Evolutionary conservation across 2,113 vertebrate species (phyloP), one percentile per base, ranked within the genome.

Genomic region (Lagenorhynchus albirostris): DNA sequence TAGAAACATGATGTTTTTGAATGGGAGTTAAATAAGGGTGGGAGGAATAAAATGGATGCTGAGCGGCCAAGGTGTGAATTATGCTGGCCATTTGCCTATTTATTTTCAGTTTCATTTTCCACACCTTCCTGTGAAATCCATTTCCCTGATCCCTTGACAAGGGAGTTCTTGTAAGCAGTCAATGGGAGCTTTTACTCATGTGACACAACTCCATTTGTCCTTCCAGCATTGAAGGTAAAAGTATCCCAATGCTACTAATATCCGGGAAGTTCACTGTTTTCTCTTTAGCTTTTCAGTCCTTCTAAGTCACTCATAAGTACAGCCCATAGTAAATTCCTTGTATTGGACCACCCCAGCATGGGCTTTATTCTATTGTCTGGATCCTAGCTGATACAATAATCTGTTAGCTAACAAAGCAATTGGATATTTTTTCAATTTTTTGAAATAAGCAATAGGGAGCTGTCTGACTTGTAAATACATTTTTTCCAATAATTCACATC

Each of bases 331-430:
- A 29, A 38, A 47, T 68, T 62, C 2, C 11, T 41, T 53, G 25
- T 33, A 50, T 9, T 25, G 1, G 3, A 29, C 65, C 6, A 33
- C 10, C 9, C 5, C 5, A 62, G 3, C 25, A 7, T 15, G 5
- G 3, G 0, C 9, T 20, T 53, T 50, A 3, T 12, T 88, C 11
- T 67, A 4, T 33, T 26, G 0, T 14, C 17, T 18, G 1, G 9
- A 38, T 60, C 29, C 2, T 29, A 36, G 6, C 4, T 8, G 11
- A 50, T 65, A 17, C 10, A 58, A 15, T 26, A 21, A 20, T 1
- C 8, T 44, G 31, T 36, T 11, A 18, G 13, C 15, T 33, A 81
- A 25, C 0, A 53, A 31, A 15, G 38, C 18, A 38, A 44, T 4
- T 44, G 15, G 11, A 1, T 6, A 3, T 7, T 2, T 23, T 62